Evolutionary conservation across 2,888 invertebrate genomes (phyloP).

Genomic region (Brachyptera risi): DNA sequence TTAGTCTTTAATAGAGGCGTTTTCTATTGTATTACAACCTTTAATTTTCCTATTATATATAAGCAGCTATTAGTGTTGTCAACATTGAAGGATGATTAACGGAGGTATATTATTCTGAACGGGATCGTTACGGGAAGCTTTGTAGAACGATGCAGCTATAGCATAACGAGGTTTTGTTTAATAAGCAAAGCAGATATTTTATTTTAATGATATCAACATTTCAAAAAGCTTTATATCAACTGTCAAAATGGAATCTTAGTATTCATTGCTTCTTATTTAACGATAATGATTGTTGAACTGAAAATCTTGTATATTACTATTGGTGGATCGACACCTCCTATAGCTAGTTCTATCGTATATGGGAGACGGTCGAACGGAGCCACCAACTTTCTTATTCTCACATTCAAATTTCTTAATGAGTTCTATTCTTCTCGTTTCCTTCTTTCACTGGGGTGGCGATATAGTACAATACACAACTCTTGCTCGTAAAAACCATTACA

Average conservation of each 20-base stretch:
- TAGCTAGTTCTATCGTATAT: too few relatives aligned
- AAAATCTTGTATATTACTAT: too few relatives aligned
- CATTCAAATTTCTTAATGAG: background rate
- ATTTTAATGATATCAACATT: slow-evolving; percentile 11
- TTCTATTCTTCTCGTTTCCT: background rate
- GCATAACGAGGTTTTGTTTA: background rate
- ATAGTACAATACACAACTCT: too few relatives aligned
- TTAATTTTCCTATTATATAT: slow-evolving; percentile 8
- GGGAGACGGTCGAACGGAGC: too few relatives aligned
- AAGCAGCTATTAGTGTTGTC: slow-evolving; percentile 6
- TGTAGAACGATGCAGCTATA: too few relatives aligned
- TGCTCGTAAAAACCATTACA: too few relatives aligned
- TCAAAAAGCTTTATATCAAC: slow-evolving; percentile 9
- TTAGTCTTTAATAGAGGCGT: background rate
- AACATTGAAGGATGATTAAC: slow-evolving; percentile 6
- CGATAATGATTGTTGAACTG: too few relatives aligned
- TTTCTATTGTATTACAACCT: slow-evolving; percentile 1
- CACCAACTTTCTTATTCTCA: too few relatives aligned
- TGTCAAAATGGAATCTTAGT: background rate
- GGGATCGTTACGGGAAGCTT: background rate
- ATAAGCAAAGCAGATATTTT: slow-evolving; percentile 19
- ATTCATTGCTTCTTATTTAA: background rate
- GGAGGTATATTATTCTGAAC: background rate
- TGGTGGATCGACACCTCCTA: slow-evolving; percentile 3
- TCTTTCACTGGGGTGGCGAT: too few relatives aligned